Evolutionary conservation across 2,888 invertebrate genomes (phyloP), one percentile per base, ranked within the genome.

Genomic region (Pachydiplax longipennis): DNA sequence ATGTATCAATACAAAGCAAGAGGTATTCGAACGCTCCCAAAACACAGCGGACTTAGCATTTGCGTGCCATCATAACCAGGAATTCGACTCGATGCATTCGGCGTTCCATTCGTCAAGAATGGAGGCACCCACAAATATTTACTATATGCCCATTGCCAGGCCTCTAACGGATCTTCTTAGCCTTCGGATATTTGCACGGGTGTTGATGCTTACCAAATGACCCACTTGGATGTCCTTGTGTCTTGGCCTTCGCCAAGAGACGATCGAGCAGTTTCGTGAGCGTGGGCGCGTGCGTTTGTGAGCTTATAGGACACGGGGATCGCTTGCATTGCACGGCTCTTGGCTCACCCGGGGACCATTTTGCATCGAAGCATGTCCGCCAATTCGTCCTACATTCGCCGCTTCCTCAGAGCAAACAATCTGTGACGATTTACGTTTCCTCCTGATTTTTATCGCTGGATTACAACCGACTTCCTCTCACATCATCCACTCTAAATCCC

Each of bases 81-180:
- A 44, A 48, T 48, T 48, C 65, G n/a, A n/a, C n/a, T n/a, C n/a
- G 73, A 12, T 73, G 73, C 25, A 73, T 31, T 73, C 73, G 31
- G 31, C 73, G 73, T 73, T 73, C 65, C 65, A 65, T 65, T 65
- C 65, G 25, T 65, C 65, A 73, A 73, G 73, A 73, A 73, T 73
- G 87, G 61, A 22, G 87, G 87, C 25, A 61, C 61, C 61, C 61
- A 61, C 87, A 87, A 87, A 87, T 87, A 87, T 87, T 87, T 87
- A 61, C 87, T 37, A 61, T 40, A 87, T 87, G n/a, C 58, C 58
- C 83, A 83, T 83, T 83, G 83, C 87, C 87, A 87, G 87, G 87
- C 61, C 87, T 87, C 61, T 87, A 87, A 87, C 87, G 87, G 87
- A 37, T 61, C 61, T 37, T 25, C 22, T 61, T 65, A 13, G 87